Conservation (phyloP, 2,113 vertebrate genomes). For the Mormoops blainvillei region DNA sequence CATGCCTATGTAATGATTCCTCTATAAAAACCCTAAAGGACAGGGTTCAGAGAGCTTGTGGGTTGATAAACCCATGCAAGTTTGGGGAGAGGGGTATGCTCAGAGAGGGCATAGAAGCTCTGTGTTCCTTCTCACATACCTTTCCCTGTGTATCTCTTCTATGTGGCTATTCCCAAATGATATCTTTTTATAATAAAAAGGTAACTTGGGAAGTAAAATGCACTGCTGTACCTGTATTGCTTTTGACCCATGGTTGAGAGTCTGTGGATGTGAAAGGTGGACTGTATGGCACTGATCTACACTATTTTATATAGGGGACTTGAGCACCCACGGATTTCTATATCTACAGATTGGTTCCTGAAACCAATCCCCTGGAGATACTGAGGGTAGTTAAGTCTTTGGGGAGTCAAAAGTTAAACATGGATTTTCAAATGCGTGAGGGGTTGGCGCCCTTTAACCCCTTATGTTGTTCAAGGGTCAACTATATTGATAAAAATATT, state of each 20-base stretch:
- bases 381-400: background rate
- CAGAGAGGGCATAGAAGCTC: no score
- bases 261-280: background rate
- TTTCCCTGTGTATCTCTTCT: background rate
- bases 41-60: no score
- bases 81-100: no score
- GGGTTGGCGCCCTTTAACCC: background rate
- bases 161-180: background rate
- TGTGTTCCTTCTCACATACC: no score
- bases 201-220: background rate
- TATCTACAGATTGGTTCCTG: background rate
- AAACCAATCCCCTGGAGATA: background rate
- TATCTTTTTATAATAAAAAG: background rate
- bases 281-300: background rate
- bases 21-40: background rate
- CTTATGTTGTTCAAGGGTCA: background rate
- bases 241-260: background rate
- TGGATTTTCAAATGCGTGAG: background rate
- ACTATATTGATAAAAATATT: background rate
- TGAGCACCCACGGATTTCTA: no score
- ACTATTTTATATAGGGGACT: background rate
- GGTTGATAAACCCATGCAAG: no score
- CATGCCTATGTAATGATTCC: background rate
- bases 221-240: background rate
- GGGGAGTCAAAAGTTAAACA: background rate